Evolutionary conservation across 2,113 vertebrate genomes (phyloP), one percentile per base, ranked within the genome.

Genomic region (Rhea pennata): DNA sequence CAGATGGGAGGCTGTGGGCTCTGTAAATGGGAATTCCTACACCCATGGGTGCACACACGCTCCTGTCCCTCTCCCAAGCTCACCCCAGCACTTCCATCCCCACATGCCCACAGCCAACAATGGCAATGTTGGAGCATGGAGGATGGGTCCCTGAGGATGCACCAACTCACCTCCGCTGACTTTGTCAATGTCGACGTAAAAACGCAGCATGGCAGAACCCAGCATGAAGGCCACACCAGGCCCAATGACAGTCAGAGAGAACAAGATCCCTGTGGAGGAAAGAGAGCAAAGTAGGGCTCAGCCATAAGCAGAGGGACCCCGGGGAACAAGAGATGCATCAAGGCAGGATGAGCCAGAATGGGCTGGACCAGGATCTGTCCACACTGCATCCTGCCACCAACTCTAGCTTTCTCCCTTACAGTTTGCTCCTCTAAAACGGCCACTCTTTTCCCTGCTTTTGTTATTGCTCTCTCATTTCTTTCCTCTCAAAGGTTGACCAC

Each of bases 151-250:
- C n/a, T 0, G 3, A 23, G 67, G n/a, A 7, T 8, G 2, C 0
- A 0, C 3, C 7, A 50, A 69, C 97, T 97, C 86, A 99, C 99
- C 98, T 95, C 80, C 5, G 1, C 97, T 21, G 16, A 98, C 53
- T 75, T 98, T 99, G 97, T 99, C 98, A 8, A 99, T 97, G 97
- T 99, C 99, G 2, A 99, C 99, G 5, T 98, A 99, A 22, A 98
- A 97, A 2, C 98, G 96, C 7, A 99, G 96, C 97, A 99, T 98
- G 73, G 98, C 36, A 10, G 99, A 97, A 2, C 98, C 98, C 85
- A 99, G 97, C 90, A 99, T 93, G 79, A 99, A 99, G 42, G 98
- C 99, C 15, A 99, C 29, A 6, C 98, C 99, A 0, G 99, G 99
- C 6, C 99, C 99, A 3, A 99, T 95, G 56, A 98, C 93, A 0